Evolutionary conservation across 2,888 invertebrate genomes (phyloP), one percentile per base, ranked within the genome.

Genomic region (Lasiommata megera): DNA sequence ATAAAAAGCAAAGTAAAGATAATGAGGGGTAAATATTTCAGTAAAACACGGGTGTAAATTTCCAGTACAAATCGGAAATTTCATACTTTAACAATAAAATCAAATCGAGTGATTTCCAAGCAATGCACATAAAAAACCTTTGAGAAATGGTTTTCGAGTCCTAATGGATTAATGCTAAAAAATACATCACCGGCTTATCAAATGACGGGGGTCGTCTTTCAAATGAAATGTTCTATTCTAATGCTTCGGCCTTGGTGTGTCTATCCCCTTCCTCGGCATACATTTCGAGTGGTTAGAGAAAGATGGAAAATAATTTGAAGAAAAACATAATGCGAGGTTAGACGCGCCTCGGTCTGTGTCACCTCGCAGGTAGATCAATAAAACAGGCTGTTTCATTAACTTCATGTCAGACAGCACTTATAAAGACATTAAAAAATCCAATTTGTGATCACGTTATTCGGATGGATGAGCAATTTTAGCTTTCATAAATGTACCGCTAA

Each of bases 321-420:
- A 85, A 87, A 88, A 89, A 86, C 82, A 78, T 85, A 88, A 87
- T 88, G 73, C 74, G 77, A 81, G 85, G 85, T 84, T 85, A 81
- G 80, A 70, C 76, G 77, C 74, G 73, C 67, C 72, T 66, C 74
- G 77, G 76, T 82, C 83, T 82, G 81, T 86, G 85, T 87, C 85
- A 84, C 79, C 76, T 77, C 72, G 77, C 89, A 89, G 89, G 89
- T 90, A 89, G 88, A 88, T 84, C 87, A 86, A 88, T 89, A 89
- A 88, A 79, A 87, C 76, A 75, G 74, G 73, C 73, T 76, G 77
- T 89, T 90, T 89, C 88, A 89, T 89, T 88, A 88, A 75, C 77
- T 79, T 77, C 77, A 76, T 79, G 83, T 80, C 77, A 76, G 81
- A 79, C 77, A 80, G 82, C 90, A 89, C 88, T 89, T 89, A 89